Evolutionary conservation across 2,113 vertebrate genomes (phyloP), one percentile per base, ranked within the genome.

Genomic region (Amphilophus citrinellus): DNA sequence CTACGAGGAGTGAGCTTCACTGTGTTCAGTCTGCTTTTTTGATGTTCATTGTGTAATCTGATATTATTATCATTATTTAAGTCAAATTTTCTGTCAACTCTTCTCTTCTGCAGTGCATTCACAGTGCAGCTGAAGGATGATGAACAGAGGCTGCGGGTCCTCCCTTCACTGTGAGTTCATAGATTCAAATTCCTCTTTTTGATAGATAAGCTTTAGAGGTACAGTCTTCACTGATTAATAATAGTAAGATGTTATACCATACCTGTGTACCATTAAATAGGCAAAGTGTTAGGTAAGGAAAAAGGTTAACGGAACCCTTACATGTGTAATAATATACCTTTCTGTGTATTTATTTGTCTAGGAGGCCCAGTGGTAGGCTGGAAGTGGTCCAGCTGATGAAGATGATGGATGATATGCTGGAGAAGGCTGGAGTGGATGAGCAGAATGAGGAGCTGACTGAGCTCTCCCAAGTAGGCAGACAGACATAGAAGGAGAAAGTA

Each of bases 331-430:
- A 1, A 79, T 53, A 56, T 10, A 32, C 2, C 35, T 81, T 50
- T 50, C 5, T 84, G 42, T 66, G 2, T 53, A 20, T 83, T 6
- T 75, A 3, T 78, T 82, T 71, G 10, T 57, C 24, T 82, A 98
- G 98, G 96, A 97, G 94, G 92, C 97, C 97, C 59, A 96, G 96
- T 85, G 96, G 96, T 18, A 95, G 97, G 84, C 76, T 96, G 47
- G 97, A 98, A 80, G 97, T 95, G 27, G 71, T 97, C 35, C 96
- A 97, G 87, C 93, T 99, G 93, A 96, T 95, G 92, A 92, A 90
- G 18, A 95, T 97, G 87, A 98, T 98, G 97, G 97, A 98, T 32
- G 79, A 93, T 50, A 97, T 98, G 97, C 77, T 98, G 82, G 94
- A 97, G 91, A 96, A 95, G 87, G 97, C 96, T 61, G 97, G 97